These are phyloP conservation scores for Hololepta plana DNA, from an alignment of 2,888 invertebrate genomes.

Conservation along the genomic window DNA sequence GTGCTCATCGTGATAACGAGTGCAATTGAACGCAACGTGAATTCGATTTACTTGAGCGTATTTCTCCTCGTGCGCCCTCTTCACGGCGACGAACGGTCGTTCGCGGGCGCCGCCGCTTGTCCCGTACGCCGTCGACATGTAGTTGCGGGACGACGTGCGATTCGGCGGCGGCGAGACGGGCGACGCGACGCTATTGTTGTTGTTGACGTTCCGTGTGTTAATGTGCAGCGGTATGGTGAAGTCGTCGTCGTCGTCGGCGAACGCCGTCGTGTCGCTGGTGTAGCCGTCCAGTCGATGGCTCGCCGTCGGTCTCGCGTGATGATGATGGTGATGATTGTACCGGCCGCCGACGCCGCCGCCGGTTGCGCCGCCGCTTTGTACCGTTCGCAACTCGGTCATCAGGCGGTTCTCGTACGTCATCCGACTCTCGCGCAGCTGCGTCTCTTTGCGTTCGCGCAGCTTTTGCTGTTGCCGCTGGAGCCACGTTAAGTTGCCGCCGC, in stretches of 20 bases:
- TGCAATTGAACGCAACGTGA: constrained; percentile 10
- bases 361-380: constrained; percentile 27
- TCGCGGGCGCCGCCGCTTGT: constrained; percentile 27
- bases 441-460: constrained; percentile 56
- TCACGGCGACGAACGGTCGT: constrained; percentile 43
- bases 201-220: constrained; percentile 35
- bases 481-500: constrained; percentile 44
- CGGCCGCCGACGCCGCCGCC: too few relatives aligned
- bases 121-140: constrained; percentile 8
- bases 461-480: constrained; percentile 69
- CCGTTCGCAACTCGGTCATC: constrained; percentile 35
- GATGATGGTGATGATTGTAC: neutral
- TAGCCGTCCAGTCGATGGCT: constrained; percentile 49
- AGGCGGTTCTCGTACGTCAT: constrained; percentile 48
- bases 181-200: constrained; percentile 16
- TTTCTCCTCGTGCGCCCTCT: constrained; percentile 33
- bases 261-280: constrained; percentile 61
- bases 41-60: constrained; percentile 19
- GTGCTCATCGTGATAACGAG: constrained; percentile 8
- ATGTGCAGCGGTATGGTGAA: constrained; percentile 52
- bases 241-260: constrained; percentile 57
- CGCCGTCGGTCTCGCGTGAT: constrained; percentile 25
- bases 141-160: constrained; percentile 8
- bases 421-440: constrained; percentile 52
- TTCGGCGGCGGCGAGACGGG: constrained; percentile 12